Base-by-base conservation (phyloP, 2,113 vertebrate species). In the Centrocercus urophasianus region DNA sequence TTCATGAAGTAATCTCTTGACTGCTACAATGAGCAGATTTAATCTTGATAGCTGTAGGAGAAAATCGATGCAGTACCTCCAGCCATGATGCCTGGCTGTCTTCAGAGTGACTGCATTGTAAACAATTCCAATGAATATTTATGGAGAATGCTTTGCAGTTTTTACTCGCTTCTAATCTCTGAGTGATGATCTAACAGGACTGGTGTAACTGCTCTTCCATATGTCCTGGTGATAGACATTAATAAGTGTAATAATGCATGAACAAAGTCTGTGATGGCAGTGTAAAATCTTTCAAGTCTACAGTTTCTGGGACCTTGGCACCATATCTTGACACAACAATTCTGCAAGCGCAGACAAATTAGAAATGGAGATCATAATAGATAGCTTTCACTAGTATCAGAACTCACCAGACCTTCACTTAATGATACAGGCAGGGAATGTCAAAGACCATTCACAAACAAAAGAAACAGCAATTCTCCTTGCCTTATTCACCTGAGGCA, bases 61-160 rank as follows among this genome's bases (percentile, higher is more conserved):
- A 93, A 95, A 95, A 97, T 97, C 88, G 1, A 88, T 93, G 24
- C 61, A 52, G 47, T 72, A 89, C 93, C 93, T 95, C 85, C 85
- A 95, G 82, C 82, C 85, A 91, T 8, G 82, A 83, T 69, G 78
- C 82, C 78, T 60, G 61, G 25, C 89, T 93, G 75, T 47, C 79
- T 95, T 86, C 57, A 32, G 88, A 95, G 43, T 24, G 93, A 57
- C 60, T 71, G 88, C 82, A 65, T 83, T 86, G 74, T 30, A 83
- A 93, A 93, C 2, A 0, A 77, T 64, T 32, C 43, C 65, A 40
- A 93, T 96, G 85, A 95, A 96, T 93, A 95, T 93, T 95, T 93
- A 95, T 89, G 50, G 75, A 20, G 34, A 86, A 60, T 14, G 78
- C 47, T 95, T 93, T 92, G 81, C 90, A 96, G 88, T 85, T 95